Evolutionary conservation across 2,797 vertebrate genomes (phyloP), one percentile per base, ranked within the genome.

Genomic region (Anabas testudineus): DNA sequence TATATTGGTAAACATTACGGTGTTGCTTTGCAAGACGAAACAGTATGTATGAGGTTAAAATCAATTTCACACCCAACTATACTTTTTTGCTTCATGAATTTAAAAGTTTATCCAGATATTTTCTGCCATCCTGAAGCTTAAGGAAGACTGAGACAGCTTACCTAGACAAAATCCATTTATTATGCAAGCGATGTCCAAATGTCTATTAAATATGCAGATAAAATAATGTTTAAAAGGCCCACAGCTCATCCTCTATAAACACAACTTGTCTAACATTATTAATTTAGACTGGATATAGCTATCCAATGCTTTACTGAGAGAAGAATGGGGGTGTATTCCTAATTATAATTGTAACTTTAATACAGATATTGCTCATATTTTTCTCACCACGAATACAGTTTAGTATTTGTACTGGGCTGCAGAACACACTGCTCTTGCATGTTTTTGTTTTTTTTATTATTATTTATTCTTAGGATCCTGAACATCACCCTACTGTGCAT

Each of bases 21-120:
- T 65, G 39, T 65, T 78, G 70, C 80, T 83, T 67, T 79, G 68
- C 48, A 16, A 74, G 72, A 83, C 85, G 74, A 86, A 91, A 87
- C 78, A 32, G 58, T 83, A 42, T 42, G 53, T 67, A 73, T 65
- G 63, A 80, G 62, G 58, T 36, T 30, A 16, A 76, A 75, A 85
- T 81, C 63, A 70, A 82, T 87, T 87, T 90, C 76, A 78, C 62
- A 78, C 76, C 34, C 58, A 78, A 72, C 60, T 63, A 61, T 78
- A 67, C 30, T 73, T 32, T 67, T 68, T 49, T 78, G 24, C 67
- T 81, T 82, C 52, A 58, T 82, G 77, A 76, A 84, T 88, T 84
- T 78, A 72, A 73, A 84, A 78, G 56, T 70, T 52, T 45, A 57
- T 57, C 10, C 39, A 46, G 32, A 52, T 69, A 19, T 64, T 73